These are phyloP conservation scores for Sylvietta virens DNA, from an alignment of 2,113 vertebrate genomes.

Conservation along the genomic window DNA sequence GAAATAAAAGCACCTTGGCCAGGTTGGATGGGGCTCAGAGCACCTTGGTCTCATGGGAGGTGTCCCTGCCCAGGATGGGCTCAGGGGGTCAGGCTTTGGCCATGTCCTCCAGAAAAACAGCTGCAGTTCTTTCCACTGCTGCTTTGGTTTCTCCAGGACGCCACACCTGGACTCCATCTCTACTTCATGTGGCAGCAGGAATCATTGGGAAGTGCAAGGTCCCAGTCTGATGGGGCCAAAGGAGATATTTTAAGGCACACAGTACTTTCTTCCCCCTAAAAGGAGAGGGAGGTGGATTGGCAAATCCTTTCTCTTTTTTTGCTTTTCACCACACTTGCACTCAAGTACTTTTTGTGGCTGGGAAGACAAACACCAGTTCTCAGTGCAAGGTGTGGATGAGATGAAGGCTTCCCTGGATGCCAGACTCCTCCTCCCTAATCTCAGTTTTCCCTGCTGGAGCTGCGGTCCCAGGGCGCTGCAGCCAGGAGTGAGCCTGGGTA, in stretches of 20 bases:
- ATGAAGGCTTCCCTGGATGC: neutral
- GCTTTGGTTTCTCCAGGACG: neutral
- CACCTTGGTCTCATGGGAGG: neutral
- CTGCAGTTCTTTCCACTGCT: neutral
- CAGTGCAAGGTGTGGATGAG: neutral
- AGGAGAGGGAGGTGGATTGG: neutral
- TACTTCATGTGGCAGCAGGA: neutral
- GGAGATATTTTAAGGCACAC: neutral
- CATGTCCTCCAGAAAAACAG: neutral
- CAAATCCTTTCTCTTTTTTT: neutral
- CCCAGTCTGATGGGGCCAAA: neutral
- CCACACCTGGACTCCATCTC: neutral
- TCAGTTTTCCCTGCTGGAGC: neutral
- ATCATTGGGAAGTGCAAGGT: neutral
- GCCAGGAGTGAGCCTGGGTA: neutral
- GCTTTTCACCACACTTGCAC: neutral
- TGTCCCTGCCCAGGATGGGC: neutral
- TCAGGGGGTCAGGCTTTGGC: neutral
- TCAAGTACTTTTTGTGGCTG: neutral
- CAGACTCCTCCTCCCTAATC: neutral
- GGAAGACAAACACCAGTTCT: neutral
- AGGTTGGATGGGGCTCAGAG: rapidly evolving
- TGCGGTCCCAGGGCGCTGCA: neutral
- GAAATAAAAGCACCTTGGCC: neutral
- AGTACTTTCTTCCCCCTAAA: neutral